phyloP scores from a whole-genome alignment of 2,797 vertebrate genomes.

The Tolypeutes matacus region DNA sequence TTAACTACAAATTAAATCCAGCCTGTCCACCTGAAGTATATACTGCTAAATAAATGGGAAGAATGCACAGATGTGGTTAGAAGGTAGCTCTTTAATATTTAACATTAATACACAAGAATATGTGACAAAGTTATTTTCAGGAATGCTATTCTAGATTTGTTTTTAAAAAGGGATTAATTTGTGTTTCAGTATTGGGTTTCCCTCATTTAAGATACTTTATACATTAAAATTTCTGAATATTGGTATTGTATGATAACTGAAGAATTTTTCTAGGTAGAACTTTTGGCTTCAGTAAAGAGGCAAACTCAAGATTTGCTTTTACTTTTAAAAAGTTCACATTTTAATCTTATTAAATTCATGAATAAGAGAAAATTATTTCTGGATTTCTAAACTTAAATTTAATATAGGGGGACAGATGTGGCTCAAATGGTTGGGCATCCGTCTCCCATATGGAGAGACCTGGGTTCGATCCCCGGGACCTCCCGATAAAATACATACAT shows the following conservation, averaged over 20 bases:
- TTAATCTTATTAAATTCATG: conserved; percentile 55
- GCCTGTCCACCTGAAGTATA: not conserved
- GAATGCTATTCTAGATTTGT: not conserved
- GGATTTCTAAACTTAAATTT: conserved; percentile 7
- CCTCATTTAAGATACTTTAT: not conserved
- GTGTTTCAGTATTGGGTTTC: conserved; percentile 15
- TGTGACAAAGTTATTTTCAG: not conserved
- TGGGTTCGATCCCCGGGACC: too few relatives aligned
- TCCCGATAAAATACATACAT: too few relatives aligned
- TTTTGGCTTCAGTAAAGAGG: not conserved
- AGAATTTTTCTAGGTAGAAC: conserved; percentile 18
- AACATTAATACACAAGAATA: not conserved
- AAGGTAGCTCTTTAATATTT: not conserved
- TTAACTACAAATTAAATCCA: conserved; percentile 21
- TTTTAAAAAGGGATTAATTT: not conserved
- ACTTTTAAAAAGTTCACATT: conserved; percentile 56
- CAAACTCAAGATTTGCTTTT: conserved; percentile 39
- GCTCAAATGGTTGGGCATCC: too few relatives aligned
- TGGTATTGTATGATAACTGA: not conserved
- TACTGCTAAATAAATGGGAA: not conserved
- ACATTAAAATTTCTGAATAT: not conserved
- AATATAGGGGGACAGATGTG: too few relatives aligned
- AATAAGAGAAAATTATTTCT: conserved; percentile 56
- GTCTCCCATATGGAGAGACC: too few relatives aligned
- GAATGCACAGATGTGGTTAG: not conserved